These are phyloP conservation scores for Haliclona indistincta DNA, from an alignment of 37 sponge, comb jelly and placozoan species.

Conservation along the genomic window DNA sequence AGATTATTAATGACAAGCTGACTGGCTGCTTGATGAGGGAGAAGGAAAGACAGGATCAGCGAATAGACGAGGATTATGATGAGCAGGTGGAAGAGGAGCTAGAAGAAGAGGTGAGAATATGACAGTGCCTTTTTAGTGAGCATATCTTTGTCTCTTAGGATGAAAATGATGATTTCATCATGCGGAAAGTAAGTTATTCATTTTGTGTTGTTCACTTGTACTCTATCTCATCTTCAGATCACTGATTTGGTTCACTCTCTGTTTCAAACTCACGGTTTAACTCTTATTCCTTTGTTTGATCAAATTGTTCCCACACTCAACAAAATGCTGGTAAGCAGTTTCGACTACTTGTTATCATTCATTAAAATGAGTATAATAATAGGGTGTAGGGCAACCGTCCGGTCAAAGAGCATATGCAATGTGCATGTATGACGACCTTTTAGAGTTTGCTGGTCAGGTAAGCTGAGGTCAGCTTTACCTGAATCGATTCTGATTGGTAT, in stretches of 20 bases:
- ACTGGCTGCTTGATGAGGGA: conserved; percentile 72
- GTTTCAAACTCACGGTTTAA: conserved; percentile 77
- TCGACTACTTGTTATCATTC: neutral
- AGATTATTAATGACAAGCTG: conserved; percentile 72
- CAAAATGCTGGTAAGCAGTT: conserved; percentile 76
- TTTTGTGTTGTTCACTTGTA: neutral
- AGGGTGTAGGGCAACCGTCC: conserved; percentile 77
- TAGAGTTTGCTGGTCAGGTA: conserved; percentile 89
- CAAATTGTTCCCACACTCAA: conserved; percentile 78
- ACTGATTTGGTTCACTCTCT: conserved; percentile 92
- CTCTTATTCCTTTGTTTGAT: conserved; percentile 86
- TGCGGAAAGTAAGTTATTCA: conserved; percentile 57
- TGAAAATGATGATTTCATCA: conserved; percentile 75
- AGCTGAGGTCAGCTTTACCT: conserved; percentile 6
- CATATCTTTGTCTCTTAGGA: conserved; percentile 18
- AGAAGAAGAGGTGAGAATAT: conserved; percentile 69
- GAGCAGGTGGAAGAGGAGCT: conserved; percentile 96
- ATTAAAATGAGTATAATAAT: conserved; percentile 2
- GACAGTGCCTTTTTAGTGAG: neutral
- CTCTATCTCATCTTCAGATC: conserved; percentile 43
- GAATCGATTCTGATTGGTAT: neutral
- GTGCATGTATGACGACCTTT: conserved; percentile 96
- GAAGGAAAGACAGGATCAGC: conserved; percentile 70
- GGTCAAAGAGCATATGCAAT: conserved; percentile 89
- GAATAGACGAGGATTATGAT: conserved; percentile 96